phyloP scores from a whole-genome alignment of 2,113 vertebrate species.

The Dipodomys ordii region DNA sequence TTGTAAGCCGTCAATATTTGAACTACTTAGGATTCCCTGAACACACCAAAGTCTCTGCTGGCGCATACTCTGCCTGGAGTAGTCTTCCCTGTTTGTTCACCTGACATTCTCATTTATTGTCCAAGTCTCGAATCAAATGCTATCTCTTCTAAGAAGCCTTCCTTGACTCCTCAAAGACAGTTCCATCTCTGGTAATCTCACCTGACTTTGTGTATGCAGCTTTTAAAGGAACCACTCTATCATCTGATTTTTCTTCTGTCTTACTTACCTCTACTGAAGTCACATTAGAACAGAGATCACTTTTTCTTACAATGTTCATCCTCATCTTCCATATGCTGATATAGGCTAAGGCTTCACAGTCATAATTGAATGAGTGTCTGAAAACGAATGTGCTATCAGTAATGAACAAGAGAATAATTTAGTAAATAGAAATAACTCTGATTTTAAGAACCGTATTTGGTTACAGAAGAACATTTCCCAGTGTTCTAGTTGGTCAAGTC shows the following conservation, averaged over 20 bases:
- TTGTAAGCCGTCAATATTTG: slow-evolving; percentile 43
- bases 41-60: background rate
- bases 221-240: background rate
- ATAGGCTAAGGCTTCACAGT: background rate
- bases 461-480: background rate
- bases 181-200: background rate
- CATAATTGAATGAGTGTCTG: background rate
- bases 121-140: slow-evolving; percentile 2
- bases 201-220: background rate
- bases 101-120: background rate
- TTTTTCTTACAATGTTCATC: background rate
- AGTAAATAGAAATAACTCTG: background rate
- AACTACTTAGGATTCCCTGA: slow-evolving; percentile 32
- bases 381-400: background rate
- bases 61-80: background rate
- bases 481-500: background rate
- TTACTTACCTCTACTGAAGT: background rate
- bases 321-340: background rate
- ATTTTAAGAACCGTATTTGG: background rate
- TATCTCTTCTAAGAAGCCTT: slow-evolving; percentile 23
- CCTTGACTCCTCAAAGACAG: background rate
- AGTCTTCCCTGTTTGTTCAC: background rate
- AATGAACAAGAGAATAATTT: background rate
- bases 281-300: background rate
- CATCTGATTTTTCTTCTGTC: background rate